Conservation (phyloP, 2,113 vertebrate genomes). For the Dasyurus viverrinus region DNA sequence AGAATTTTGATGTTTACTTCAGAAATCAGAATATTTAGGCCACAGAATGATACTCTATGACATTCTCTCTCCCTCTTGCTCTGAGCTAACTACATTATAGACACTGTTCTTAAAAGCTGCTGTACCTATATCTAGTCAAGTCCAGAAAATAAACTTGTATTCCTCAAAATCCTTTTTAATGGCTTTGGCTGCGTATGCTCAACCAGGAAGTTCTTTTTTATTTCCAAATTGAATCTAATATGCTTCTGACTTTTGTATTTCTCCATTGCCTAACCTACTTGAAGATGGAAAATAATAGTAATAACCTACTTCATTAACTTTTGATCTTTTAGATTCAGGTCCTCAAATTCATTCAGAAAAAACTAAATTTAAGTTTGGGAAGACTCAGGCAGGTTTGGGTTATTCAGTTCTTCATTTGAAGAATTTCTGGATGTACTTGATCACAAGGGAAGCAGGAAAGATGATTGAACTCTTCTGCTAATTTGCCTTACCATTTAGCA, state of each 20-base stretch:
- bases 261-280: not conserved
- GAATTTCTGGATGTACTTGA: too few relatives aligned
- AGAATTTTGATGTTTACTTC: not conserved
- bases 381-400: too few relatives aligned
- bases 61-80: not conserved
- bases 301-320: too few relatives aligned
- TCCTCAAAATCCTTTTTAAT: not conserved
- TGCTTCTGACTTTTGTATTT: not conserved
- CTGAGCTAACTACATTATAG: not conserved
- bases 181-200: not conserved
- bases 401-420: too few relatives aligned
- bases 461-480: too few relatives aligned
- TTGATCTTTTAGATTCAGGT: too few relatives aligned
- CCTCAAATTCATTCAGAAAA: too few relatives aligned
- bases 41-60: not conserved
- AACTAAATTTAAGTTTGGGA: too few relatives aligned
- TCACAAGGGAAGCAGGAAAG: too few relatives aligned
- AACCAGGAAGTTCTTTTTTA: not conserved
- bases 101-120: not conserved
- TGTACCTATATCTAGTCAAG: not conserved
- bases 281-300: too few relatives aligned
- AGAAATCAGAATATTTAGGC: not conserved
- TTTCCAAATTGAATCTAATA: not conserved
- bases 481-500: too few relatives aligned
- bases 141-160: not conserved